Evolutionary conservation across 2,888 invertebrate genomes (phyloP).

Genomic region (Romanomermis culicivorax): DNA sequence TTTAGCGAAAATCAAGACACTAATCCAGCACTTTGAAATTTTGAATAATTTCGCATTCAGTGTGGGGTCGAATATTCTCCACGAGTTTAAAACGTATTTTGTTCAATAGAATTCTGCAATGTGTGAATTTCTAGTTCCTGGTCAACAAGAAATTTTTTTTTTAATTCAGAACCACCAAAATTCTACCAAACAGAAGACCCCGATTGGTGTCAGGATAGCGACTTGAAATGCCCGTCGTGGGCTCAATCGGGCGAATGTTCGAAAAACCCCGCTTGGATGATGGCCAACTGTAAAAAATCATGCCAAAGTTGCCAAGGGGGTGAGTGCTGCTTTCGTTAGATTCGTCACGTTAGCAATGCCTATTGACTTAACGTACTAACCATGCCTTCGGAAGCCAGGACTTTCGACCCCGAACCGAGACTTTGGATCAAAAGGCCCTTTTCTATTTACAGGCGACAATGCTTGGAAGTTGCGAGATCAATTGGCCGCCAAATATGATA

Average conservation of each 20-base stretch:
- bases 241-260: not conserved
- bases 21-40: too few species aligned
- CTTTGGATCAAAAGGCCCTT: too few species aligned
- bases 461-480: not conserved
- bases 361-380: too few species aligned
- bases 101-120: too few species aligned
- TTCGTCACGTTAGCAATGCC: too few species aligned
- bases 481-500: not conserved
- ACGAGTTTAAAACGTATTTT: too few species aligned
- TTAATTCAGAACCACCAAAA: not conserved
- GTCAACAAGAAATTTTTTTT: not conserved
- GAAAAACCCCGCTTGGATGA: not conserved
- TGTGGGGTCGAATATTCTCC: too few species aligned
- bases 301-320: slow-evolving; percentile 1
- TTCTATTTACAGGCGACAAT: not conserved
- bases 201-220: not conserved
- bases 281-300: slow-evolving; percentile 1
- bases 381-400: too few species aligned
- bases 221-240: not conserved
- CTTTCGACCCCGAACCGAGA: too few species aligned
- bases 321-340: not conserved
- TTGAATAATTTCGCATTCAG: too few species aligned
- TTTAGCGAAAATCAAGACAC: too few species aligned
- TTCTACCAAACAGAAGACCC: not conserved
- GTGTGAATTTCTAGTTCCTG: too few species aligned